A percentile compares a stretch with the other conserved stretches of the same genome.
phyloP scores from a whole-genome alignment of 2,888 invertebrate species.

The Frankliniella intonsa region DNA sequence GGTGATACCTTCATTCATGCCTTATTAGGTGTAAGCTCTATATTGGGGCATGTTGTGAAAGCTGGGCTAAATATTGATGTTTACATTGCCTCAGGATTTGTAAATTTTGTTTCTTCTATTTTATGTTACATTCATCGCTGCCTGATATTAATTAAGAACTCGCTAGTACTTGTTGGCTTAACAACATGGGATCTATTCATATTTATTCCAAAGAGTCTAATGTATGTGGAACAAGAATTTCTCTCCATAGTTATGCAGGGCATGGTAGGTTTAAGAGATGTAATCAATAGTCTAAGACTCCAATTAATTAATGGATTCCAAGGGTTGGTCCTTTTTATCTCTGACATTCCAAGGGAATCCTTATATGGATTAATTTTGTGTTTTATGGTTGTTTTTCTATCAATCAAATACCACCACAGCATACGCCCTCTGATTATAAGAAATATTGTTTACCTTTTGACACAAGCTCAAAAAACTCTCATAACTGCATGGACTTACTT shows the following conservation, averaged over 20 bases:
- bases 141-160: background rate
- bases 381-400: background rate
- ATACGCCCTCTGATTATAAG: background rate
- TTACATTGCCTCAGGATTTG: background rate
- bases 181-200: constrained; percentile 9
- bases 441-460: background rate
- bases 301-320: background rate
- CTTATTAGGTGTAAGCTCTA: background rate
- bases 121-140: background rate
- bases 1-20: background rate
- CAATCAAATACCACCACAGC: background rate
- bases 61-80: background rate
- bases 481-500: background rate
- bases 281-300: background rate
- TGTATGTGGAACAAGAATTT: background rate
- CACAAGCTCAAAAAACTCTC: background rate
- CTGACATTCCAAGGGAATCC: background rate
- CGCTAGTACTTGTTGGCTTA: background rate
- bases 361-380: background rate
- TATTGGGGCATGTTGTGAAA: background rate
- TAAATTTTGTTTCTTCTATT: background rate
- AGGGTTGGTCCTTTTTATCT: background rate
- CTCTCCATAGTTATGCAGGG: background rate
- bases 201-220: background rate
- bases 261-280: background rate